Base-by-base conservation (phyloP, 1,140 invertebrate species). In the Arion vulgaris region DNA sequence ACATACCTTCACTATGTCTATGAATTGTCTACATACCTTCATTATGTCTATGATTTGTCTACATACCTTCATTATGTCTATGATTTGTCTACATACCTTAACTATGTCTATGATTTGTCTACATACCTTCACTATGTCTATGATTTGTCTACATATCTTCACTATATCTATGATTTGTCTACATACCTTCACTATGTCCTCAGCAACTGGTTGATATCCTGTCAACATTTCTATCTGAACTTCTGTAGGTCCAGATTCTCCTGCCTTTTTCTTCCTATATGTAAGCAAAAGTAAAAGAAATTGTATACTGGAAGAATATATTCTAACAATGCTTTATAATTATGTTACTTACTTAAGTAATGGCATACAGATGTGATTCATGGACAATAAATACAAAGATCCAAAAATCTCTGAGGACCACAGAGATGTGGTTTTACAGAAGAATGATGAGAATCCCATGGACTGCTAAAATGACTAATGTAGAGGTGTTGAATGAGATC, bases 121-220 rank as follows among this genome's bases (percentile, higher is more conserved):
- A 66, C 82, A 28, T 34, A 83, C 82, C 71, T 51, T n/a, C 28
- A 57, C 57, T 69, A 80, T 41, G 39, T 83, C 82, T n/a, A n/a
- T n/a, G n/a, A n/a, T n/a, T n/a, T n/a, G n/a, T n/a, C n/a, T n/a
- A n/a, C n/a, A n/a, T n/a, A n/a, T n/a, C n/a, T n/a, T n/a, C n/a
- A n/a, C n/a, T n/a, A n/a, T n/a, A n/a, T n/a, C n/a, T n/a, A n/a
- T n/a, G n/a, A n/a, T n/a, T n/a, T n/a, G n/a, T n/a, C n/a, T n/a
- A 66, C 82, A 28, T 34, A 83, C 82, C 71, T 51, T n/a, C 28
- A 57, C 57, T 69, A 80, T 41, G 39, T 83, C 82, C 13, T 62
- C 26, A 0, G 13, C 5, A 23, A 73, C 17, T 26, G 82, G 82
- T 45, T 74, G 1, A 57, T 57, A 80, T 41, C 82, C 82, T 34